Evolutionary conservation across 2,113 vertebrate species (phyloP), one percentile per base, ranked within the genome.

Genomic region (Neoarius graeffei): DNA sequence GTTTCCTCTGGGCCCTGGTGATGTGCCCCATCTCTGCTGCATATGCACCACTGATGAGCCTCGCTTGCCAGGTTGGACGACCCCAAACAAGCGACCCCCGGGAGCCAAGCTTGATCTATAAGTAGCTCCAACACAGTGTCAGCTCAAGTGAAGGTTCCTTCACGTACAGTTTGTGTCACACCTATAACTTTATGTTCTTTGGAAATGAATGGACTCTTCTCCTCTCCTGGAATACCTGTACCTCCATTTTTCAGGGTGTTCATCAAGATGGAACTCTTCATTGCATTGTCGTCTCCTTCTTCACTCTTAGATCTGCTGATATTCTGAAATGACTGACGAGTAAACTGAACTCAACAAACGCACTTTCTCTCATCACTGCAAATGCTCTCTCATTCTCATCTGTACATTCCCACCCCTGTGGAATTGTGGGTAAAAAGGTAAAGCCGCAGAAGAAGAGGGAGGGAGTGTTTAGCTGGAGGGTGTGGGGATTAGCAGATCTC

Each of bases 381-480:
- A 92, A 86, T 50, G 35, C 82, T 87, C 87, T 90, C 71, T 67
- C 27, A 87, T 89, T 90, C 85, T 85, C 91, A 91, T 85, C 62
- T 56, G 81, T 92, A 79, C 76, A 73, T 66, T 77, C 89, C 89
- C 81, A 81, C 89, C 85, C 81, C 88, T 60, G 56, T 81, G 23
- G 79, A 91, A 85, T 56, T 93, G 89, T 93, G 89, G 87, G 90
- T 89, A 91, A 92, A 81, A 56, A 86, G 80, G 85, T 87, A 89
- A 90, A 94, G 91, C 93, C 88, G 91, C 91, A 87, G 90, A 84
- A 87, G 90, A 84, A 91, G 89, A 93, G 90, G 90, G 87, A 52
- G 20, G 67, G 76, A 87, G 89, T 87, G 91, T 84, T 92, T 91
- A 91, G 91, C 89, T 20, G 69, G 42, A 83, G 85, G 83, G 83